Percentiles rank a stretch among this genome's conserved stretches.
Evolutionary conservation across 2,797 vertebrate genomes (phyloP).

Genomic region (Gambusia yucatana): DNA sequence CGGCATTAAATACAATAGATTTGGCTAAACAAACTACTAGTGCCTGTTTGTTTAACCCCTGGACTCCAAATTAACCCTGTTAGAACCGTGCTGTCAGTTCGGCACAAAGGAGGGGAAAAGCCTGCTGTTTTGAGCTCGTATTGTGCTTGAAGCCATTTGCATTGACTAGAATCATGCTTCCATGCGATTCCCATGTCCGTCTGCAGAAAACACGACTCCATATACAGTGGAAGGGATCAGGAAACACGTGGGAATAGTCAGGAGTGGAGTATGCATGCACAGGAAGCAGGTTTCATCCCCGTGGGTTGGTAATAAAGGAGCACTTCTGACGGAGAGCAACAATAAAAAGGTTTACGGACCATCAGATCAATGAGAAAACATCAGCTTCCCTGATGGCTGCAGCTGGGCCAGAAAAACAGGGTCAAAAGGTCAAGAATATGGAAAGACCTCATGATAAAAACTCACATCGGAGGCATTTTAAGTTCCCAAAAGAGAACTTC

Average conservation of each 20-base stretch:
- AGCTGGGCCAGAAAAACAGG: constrained; percentile 44
- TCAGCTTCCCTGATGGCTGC: constrained; percentile 56
- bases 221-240: not conserved
- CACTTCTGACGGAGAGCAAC: constrained; percentile 58
- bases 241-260: constrained; percentile 32
- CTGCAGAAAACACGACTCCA: not conserved
- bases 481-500: constrained; percentile 15
- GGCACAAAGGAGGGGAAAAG: constrained; percentile 58
- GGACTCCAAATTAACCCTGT: constrained; percentile 79
- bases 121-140: constrained; percentile 58
- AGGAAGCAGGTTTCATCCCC: constrained; percentile 55
- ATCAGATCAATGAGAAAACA: constrained; percentile 71
- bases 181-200: not conserved
- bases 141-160: constrained; percentile 4
- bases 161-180: not conserved
- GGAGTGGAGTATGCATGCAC: constrained; percentile 39
- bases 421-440: constrained; percentile 45
- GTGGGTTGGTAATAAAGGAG: constrained; percentile 35
- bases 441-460: not conserved
- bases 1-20: constrained; percentile 2
- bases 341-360: constrained; percentile 49
- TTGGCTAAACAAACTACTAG: constrained; percentile 49
- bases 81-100: constrained; percentile 70
- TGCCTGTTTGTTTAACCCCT: constrained; percentile 80
- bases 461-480: not conserved